Conservation (phyloP, 1,140 invertebrate genomes). For the Lysiphlebus fabarum region DNA sequence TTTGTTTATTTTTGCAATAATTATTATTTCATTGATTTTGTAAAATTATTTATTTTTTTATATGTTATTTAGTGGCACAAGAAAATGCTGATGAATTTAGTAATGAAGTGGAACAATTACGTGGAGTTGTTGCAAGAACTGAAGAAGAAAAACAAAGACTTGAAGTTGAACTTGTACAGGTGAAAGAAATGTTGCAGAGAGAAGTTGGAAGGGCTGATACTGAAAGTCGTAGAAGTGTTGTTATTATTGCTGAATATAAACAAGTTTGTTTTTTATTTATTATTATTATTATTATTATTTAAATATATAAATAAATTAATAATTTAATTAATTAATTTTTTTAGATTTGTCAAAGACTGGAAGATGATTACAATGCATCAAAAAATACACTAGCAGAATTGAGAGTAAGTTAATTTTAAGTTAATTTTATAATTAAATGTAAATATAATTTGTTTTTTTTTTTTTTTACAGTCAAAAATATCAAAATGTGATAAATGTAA, state of each 20-base stretch:
- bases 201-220: conserved; percentile 74
- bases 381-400: conserved; percentile 60
- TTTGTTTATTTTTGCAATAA: no score
- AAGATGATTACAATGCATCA: conserved; percentile 73
- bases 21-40: not conserved
- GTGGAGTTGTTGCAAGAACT: conserved; percentile 67
- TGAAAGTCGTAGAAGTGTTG: conserved; percentile 68
- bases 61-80: conserved; percentile 61
- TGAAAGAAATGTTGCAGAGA: conserved; percentile 81
- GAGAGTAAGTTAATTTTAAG: conserved; percentile 54
- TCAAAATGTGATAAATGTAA: conserved; percentile 59
- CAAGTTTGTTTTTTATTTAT: conserved; percentile 51
- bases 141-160: conserved; percentile 83
- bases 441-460: no score
- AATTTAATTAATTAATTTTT: conserved; percentile 9
- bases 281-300: not conserved
- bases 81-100: conserved; percentile 76
- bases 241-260: conserved; percentile 90
- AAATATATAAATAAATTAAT: no score
- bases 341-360: conserved; percentile 83
- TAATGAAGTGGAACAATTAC: conserved; percentile 75
- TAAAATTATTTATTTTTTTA: conserved; percentile 16
- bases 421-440: no score
- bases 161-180: conserved; percentile 71
- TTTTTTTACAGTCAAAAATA: conserved; percentile 53